Evolutionary conservation across 2,113 vertebrate genomes (phyloP), one percentile per base, ranked within the genome.

Genomic region (Struthidea cinerea): DNA sequence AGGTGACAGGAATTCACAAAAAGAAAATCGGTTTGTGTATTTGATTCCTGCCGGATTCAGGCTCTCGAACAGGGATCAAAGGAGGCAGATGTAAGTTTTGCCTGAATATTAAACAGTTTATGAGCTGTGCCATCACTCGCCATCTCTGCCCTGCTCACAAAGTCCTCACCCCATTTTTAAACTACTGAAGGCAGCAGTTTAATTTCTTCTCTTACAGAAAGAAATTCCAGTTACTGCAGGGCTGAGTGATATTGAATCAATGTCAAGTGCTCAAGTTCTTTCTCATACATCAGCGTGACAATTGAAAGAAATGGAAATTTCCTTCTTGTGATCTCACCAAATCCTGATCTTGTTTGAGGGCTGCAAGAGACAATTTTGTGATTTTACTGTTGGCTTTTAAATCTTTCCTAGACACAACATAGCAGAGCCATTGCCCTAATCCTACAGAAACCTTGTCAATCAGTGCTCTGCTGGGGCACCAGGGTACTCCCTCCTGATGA

Each of bases 241-340:
- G 57, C 44, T 84, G 76, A 93, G 55, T 46, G 68, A 86, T 92
- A 85, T 3, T 77, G 82, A 88, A 94, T 88, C 90, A 77, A 70
- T 88, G 85, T 85, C 88, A 90, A 88, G 39, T 64, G 42, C 76
- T 90, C 35, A 71, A 75, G 52, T 60, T 74, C 60, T 78, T 84
- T 86, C 82, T 67, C 84, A 75, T 63, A 47, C 20, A 88, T 83
- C 68, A 90, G 55, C 0, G 10, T 84, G 64, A 90, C 90, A 92
- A 87, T 20, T 5, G 15, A 91, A 93, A 93, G 59, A 81, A 90
- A 88, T 53, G 23, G 59, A 86, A 90, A 91, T 94, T 88, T 86
- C 68, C 53, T 81, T 47, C 73, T 90, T 65, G 24, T 68, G 71
- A 86, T 91, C 87, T 87, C 93, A 83, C 30, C 55, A 67, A 91